Percentiles rank a stretch among this genome's conserved stretches.
These are phyloP conservation scores for Sylvicapra grimmia DNA, from an alignment of 2,113 vertebrate species.

Conservation along the genomic window DNA sequence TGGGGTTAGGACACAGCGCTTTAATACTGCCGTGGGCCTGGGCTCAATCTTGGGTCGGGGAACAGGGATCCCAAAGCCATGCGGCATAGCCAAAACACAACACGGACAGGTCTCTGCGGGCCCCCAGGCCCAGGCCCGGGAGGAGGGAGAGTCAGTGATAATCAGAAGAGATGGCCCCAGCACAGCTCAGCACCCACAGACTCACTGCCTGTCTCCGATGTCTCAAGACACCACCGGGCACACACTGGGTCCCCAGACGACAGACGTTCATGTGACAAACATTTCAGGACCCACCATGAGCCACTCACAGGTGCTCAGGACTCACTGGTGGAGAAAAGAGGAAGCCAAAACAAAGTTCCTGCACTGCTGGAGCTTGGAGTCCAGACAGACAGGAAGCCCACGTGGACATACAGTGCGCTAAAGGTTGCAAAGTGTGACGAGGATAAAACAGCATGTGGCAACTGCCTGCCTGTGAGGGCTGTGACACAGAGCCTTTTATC, in stretches of 20 bases:
- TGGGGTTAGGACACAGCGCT: background rate
- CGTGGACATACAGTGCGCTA: background rate
- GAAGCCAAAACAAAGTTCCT: background rate
- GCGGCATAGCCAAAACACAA: background rate
- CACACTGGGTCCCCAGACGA: background rate
- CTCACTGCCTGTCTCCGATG: rapidly evolving
- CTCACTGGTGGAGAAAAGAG: background rate
- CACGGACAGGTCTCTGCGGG: background rate
- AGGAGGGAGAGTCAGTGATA: too few species aligned
- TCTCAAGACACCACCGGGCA: background rate
- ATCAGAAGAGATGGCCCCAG: background rate
- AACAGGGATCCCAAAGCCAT: background rate
- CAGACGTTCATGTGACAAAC: rapidly evolving
- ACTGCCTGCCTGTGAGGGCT: background rate
- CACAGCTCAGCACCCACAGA: rapidly evolving
- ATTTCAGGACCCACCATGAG: background rate
- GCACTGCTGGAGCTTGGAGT: background rate
- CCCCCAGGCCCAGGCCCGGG: background rate
- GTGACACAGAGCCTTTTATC: background rate
- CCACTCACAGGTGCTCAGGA: background rate
- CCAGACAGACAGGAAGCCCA: background rate
- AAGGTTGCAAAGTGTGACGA: rapidly evolving
- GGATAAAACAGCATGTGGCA: background rate
- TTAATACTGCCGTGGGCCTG: background rate
- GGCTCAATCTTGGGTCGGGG: background rate